Conservation (phyloP, 2,113 vertebrate genomes). For the Ictalurus punctatus region DNA sequence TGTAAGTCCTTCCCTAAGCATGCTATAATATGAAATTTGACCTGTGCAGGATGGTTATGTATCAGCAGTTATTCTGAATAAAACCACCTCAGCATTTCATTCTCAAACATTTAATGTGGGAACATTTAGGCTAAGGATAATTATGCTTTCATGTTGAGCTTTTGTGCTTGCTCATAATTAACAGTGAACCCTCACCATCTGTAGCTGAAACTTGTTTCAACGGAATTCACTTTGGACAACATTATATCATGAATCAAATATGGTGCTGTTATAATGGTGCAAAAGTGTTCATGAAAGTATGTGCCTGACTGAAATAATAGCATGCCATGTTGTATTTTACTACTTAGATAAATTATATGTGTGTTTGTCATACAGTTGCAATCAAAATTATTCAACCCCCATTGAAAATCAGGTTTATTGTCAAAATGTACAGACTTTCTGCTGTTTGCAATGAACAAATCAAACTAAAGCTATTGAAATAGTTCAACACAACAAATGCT, state of each 20-base stretch:
- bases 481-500: too few relatives aligned
- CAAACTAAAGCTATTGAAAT: too few relatives aligned
- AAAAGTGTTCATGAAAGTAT: not conserved
- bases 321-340: not conserved
- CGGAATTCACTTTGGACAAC: not conserved
- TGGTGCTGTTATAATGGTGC: not conserved
- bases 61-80: conserved; percentile 14
- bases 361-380: too few relatives aligned
- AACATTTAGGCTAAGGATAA: conserved; percentile 11
- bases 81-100: conserved; percentile 23
- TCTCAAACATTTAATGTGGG: conserved; percentile 15
- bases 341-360: not conserved
- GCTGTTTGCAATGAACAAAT: too few relatives aligned
- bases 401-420: too few relatives aligned
- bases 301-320: conserved; percentile 3
- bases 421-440: too few relatives aligned
- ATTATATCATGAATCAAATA: conserved; percentile 15
- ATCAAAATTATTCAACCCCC: too few relatives aligned
- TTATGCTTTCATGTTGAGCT: conserved; percentile 19
- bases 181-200: conserved; percentile 2
- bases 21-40: conserved; percentile 18
- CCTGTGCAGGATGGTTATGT: not conserved
- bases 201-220: not conserved
- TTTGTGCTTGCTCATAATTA: conserved; percentile 19
- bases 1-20: conserved; percentile 16